Percentiles rank a stretch among this genome's conserved stretches.
Conservation (phyloP, 2,888 invertebrate genomes). For the Timandra comae region DNA sequence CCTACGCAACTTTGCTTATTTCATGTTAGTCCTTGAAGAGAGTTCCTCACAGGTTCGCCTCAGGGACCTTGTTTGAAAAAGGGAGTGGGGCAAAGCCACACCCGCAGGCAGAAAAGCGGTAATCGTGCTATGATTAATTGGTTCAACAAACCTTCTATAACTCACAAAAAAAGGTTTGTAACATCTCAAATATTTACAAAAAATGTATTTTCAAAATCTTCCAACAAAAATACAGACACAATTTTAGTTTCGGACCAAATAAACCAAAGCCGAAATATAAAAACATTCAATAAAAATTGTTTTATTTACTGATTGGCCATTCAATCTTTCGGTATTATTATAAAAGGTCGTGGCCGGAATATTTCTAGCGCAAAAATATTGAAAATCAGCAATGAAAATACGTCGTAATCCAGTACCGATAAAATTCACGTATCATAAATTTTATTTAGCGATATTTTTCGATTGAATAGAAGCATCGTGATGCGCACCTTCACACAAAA, state of each 20-base stretch:
- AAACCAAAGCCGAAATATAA: neutral
- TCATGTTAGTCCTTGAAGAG: conserved; percentile 37
- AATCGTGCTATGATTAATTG: neutral
- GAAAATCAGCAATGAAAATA: conserved; percentile 15
- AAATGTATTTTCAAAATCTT: too few relatives aligned
- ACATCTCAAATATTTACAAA: too few relatives aligned
- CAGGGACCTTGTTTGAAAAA: conserved; percentile 35
- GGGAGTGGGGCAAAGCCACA: conserved; percentile 32
- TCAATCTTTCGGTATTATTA: conserved; percentile 7
- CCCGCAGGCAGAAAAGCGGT: neutral
- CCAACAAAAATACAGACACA: too few relatives aligned
- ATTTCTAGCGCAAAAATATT: conserved; percentile 6
- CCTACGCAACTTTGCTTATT: conserved; percentile 16
- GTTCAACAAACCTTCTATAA: too few relatives aligned
- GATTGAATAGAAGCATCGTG: conserved; percentile 45
- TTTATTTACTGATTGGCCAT: conserved; percentile 5
- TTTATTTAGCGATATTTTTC: conserved; percentile 41
- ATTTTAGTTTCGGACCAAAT: too few relatives aligned
- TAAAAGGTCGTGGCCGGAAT: too few relatives aligned
- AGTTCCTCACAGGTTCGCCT: conserved; percentile 26
- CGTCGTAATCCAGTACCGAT: conserved; percentile 12
- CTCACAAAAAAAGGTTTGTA: too few relatives aligned
- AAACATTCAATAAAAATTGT: neutral
- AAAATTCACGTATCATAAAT: conserved; percentile 48
- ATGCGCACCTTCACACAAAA: conserved; percentile 45